Evolutionary conservation across 2,113 vertebrate species (phyloP), one percentile per base, ranked within the genome.

Genomic region (Cephalopholis sonnerati): DNA sequence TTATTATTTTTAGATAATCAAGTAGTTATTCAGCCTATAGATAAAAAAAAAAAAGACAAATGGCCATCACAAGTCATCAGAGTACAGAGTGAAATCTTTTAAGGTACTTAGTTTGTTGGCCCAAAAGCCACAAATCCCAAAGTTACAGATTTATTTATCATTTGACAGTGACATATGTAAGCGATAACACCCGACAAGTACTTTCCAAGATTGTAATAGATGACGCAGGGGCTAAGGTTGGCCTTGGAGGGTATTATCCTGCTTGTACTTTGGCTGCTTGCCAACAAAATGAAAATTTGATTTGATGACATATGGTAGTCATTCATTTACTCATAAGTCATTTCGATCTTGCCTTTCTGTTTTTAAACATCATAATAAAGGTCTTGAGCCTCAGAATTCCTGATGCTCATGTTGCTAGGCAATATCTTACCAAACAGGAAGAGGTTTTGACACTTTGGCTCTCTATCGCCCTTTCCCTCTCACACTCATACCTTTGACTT

Each of bases 351-450:
- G 20, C 11, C 9, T 50, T 39, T 50, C 12, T 36, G 1, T 74
- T 53, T n/a, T 48, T 25, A 17, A 72, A 62, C 27, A 51, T 62
- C 53, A 44, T n/a, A 48, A 73, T 61, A 32, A n/a, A 59, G 57
- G 29, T 61, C 41, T 27, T 58, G 7, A 63, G 44, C 41, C 41
- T 46, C 10, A 29, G 12, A 48, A 51, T 18, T 25, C 55, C 12
- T 5, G 0, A 18, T 58, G 16, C 0, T 41, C 44, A 20, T 0
- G 4, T 41, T 39, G 13, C 32, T 44, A 20, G 51, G 51, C 51
- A 39, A 41, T 39, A 27, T 58, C 17, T 58, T 58, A 1, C 54
- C 22, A 18, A 66, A 66, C 63, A 66, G 24, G n/a, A 5, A 48
- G 67, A 29, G 29, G 1, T 41, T 71, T 70, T 24, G 22, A 36